Percentiles rank a stretch among this genome's conserved stretches.
Conservation (phyloP, 2,888 invertebrate genomes). For the Eubasilissa splendida region DNA sequence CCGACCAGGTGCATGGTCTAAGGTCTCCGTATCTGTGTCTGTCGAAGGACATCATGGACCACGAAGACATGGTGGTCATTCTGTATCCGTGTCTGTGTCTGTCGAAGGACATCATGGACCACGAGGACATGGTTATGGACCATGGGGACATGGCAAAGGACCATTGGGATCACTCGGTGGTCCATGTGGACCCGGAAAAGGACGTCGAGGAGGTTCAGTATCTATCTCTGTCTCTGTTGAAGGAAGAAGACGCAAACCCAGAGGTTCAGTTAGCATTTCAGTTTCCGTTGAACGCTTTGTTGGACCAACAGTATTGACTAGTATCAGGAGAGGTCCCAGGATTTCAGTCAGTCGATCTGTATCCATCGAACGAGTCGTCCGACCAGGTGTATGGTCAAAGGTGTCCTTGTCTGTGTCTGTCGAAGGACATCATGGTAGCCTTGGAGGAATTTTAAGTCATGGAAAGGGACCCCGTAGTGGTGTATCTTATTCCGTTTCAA, state of each 20-base stretch:
- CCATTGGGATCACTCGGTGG: conserved; percentile 1
- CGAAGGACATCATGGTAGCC: conserved; percentile 1
- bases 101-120: conserved; percentile 1
- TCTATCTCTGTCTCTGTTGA: conserved; percentile 40
- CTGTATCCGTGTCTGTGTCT: no score
- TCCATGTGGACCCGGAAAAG: background rate
- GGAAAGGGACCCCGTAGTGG: no score
- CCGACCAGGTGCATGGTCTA: no score
- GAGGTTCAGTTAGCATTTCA: conserved; percentile 26
- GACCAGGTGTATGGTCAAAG: background rate
- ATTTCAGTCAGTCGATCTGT: conserved; percentile 16
- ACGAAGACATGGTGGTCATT: no score
- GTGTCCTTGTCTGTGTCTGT: conserved; percentile 8
- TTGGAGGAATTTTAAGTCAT: background rate
- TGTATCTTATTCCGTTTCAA: conserved; percentile 8
- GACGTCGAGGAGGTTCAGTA: no score
- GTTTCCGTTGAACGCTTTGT: conserved; percentile 40
- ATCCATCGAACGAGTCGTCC: conserved; percentile 20
- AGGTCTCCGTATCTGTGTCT: no score
- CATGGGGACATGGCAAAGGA: conserved; percentile 5
- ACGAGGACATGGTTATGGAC: conserved; percentile 13
- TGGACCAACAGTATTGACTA: conserved; percentile 1
- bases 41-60: no score
- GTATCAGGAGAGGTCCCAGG: background rate
- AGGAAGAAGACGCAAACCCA: conserved; percentile 18